A percentile compares a stretch with the other conserved stretches of the same genome.
Conservation (phyloP, 2,797 vertebrate genomes). For the Coregonus sp. region DNA sequence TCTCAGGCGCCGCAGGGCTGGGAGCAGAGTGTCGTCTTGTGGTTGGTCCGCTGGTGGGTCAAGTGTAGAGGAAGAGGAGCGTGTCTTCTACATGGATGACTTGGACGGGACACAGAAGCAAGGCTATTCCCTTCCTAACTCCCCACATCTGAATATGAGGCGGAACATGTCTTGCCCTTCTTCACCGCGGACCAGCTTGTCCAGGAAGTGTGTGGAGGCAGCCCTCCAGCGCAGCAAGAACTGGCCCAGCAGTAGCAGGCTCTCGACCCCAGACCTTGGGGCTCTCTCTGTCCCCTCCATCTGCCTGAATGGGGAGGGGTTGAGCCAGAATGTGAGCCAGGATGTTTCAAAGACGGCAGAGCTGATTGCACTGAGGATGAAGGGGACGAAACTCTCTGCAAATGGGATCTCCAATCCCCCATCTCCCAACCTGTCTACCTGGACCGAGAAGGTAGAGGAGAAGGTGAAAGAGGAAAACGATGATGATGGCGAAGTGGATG, state of each 20-base stretch:
- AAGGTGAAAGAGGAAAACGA: background rate
- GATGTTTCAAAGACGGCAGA: background rate
- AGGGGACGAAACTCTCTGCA: background rate
- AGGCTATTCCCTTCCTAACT: background rate
- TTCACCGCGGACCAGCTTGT: background rate
- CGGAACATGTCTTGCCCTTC: background rate
- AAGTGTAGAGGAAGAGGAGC: background rate
- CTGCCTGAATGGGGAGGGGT: background rate
- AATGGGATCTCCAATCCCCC: background rate
- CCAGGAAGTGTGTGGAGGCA: constrained; percentile 2
- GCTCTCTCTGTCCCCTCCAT: background rate
- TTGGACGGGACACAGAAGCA: background rate
- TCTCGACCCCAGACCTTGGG: background rate
- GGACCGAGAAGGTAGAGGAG: background rate
- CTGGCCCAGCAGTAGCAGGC: background rate
- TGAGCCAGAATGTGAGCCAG: background rate
- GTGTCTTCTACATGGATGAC: background rate
- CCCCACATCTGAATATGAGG: background rate
- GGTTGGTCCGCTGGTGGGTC: background rate
- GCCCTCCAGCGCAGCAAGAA: constrained; percentile 4
- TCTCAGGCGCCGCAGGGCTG: background rate
- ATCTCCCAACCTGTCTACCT: background rate
- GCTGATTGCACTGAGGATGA: background rate
- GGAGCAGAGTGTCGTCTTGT: background rate
- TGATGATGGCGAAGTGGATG: background rate